phyloP scores from a whole-genome alignment of 2,113 vertebrate species.

The Gambusia holbrooki region DNA sequence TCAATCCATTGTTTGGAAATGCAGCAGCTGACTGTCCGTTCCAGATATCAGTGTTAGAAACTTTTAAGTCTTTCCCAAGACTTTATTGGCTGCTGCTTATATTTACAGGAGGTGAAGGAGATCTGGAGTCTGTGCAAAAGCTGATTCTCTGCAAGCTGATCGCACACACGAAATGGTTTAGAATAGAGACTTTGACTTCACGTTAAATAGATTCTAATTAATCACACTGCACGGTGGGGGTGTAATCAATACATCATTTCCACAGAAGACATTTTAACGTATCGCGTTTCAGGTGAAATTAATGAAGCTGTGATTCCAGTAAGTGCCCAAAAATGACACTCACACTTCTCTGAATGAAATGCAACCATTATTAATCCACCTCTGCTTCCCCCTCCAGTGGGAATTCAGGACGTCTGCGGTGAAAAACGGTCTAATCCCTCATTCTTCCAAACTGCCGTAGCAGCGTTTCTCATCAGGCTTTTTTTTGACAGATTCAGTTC shows the following conservation, averaged over 20 bases:
- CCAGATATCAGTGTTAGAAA: slow-evolving; percentile 10
- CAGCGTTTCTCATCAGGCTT: background rate
- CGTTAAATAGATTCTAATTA: slow-evolving; percentile 16
- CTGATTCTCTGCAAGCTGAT: background rate
- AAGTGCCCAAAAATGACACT: slow-evolving; percentile 6
- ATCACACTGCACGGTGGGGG: background rate
- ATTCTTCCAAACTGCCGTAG: slow-evolving; percentile 20
- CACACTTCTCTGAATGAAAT: background rate
- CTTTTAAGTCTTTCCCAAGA: background rate
- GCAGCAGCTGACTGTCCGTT: slow-evolving; percentile 4
- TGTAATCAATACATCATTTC: slow-evolving; percentile 21
- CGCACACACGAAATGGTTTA: background rate
- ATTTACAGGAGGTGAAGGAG: background rate
- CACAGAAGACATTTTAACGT: slow-evolving; percentile 8
- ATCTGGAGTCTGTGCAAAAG: background rate
- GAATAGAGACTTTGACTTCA: background rate
- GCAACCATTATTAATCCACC: slow-evolving; percentile 4
- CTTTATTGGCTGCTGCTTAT: slow-evolving; percentile 3
- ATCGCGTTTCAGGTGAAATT: slow-evolving; percentile 5
- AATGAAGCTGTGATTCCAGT: slow-evolving; percentile 13
- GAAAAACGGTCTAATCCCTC: slow-evolving; percentile 6
- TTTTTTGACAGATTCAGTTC: slow-evolving; percentile 8
- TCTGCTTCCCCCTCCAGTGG: background rate
- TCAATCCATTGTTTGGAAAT: slow-evolving; percentile 3
- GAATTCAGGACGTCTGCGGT: slow-evolving; percentile 1